Conservation (phyloP, 2,113 vertebrate species). For the Leptodactylus fuscus region DNA sequence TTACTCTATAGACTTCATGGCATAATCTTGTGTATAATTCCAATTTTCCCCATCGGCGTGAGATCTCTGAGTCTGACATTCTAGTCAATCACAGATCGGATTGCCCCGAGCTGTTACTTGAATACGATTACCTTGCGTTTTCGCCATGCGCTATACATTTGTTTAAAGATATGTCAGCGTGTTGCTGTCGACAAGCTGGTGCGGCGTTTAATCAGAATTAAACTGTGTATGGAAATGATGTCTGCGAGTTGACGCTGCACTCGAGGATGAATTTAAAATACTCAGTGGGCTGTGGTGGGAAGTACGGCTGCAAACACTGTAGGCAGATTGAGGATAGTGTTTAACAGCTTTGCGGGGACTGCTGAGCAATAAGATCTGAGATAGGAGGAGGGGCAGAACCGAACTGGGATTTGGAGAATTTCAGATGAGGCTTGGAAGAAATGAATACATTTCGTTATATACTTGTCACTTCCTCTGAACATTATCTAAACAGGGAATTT, state of each 20-base stretch:
- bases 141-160: neutral
- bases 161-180: neutral
- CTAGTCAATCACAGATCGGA: neutral
- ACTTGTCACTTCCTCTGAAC: conserved; percentile 32
- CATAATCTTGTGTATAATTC: neutral
- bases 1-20: too few relatives aligned
- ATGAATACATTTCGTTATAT: conserved; percentile 47
- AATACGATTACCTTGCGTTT: conserved; percentile 14
- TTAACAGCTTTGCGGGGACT: conserved; percentile 37
- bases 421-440: conserved; percentile 30
- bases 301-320: conserved; percentile 15
- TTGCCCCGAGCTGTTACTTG: neutral
- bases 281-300: conserved; percentile 22
- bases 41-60: neutral
- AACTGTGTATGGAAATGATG: conserved; percentile 1
- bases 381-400: conserved; percentile 27
- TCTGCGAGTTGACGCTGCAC: neutral
- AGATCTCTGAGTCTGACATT: neutral
- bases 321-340: conserved; percentile 53
- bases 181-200: neutral
- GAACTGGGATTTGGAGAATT: conserved; percentile 42
- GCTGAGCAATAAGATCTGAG: conserved; percentile 24
- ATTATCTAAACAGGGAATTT: conserved; percentile 13
- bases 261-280: conserved; percentile 22
- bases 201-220: conserved; percentile 13